Conservation (phyloP, 2,113 vertebrate genomes). For the Lota lota region DNA sequence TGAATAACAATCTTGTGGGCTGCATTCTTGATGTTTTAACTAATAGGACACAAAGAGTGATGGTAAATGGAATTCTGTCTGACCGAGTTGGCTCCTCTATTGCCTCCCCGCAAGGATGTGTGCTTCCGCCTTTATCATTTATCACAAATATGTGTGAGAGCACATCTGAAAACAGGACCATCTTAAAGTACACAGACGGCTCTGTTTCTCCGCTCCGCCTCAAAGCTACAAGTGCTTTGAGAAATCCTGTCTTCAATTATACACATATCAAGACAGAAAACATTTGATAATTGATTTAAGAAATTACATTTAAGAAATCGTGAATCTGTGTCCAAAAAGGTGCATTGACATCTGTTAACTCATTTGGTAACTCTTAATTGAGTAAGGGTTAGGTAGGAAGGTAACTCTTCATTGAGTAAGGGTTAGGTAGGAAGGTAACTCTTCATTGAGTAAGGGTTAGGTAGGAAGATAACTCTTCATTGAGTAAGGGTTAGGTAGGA, state of each 20-base stretch:
- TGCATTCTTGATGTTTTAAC: constrained; percentile 5
- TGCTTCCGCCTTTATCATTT: constrained; percentile 7
- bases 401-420: too few relatives aligned
- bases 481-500: too few relatives aligned
- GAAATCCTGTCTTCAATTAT: constrained; percentile 7
- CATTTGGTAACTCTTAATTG: too few relatives aligned
- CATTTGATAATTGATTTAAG: background rate
- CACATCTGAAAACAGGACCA: constrained; percentile 11
- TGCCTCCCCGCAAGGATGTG: too few relatives aligned
- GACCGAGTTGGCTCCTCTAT: constrained; percentile 15
- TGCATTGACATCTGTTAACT: too few relatives aligned
- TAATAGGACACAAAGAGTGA: constrained; percentile 6
- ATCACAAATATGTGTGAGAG: constrained; percentile 17
- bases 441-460: too few relatives aligned
- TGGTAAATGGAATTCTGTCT: constrained; percentile 11
- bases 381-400: too few relatives aligned
- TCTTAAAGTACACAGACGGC: background rate
- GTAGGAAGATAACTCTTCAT: too few relatives aligned
- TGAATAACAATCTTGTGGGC: constrained; percentile 12
- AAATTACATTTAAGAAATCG: too few relatives aligned
- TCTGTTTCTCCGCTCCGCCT: background rate
- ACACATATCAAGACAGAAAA: background rate
- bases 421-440: too few relatives aligned
- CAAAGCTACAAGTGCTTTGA: constrained; percentile 3
- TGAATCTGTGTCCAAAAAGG: too few relatives aligned